phyloP scores from a whole-genome alignment of 2,113 vertebrate species.

The Dinomys branickii region DNA sequence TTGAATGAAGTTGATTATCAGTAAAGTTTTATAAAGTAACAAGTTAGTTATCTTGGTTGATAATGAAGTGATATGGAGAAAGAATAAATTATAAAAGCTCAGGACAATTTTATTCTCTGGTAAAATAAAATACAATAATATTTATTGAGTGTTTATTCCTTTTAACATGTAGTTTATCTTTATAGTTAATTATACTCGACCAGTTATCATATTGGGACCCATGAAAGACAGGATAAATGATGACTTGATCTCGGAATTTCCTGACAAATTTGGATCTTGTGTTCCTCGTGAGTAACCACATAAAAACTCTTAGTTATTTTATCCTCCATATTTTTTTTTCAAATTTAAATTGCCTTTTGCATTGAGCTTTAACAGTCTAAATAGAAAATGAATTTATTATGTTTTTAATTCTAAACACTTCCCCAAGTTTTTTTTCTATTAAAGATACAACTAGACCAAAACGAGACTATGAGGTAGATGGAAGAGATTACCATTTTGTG shows the following conservation, averaged over 20 bases:
- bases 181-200: conserved; percentile 95
- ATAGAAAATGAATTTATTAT: conserved; percentile 43
- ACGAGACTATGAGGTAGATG: conserved; percentile 97
- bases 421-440: conserved; percentile 73
- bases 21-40: conserved; percentile 23
- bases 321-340: conserved; percentile 35
- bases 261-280: conserved; percentile 98
- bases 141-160: conserved; percentile 55
- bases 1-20: conserved; percentile 11
- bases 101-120: conserved; percentile 1
- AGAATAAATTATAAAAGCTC: not conserved
- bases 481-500: conserved; percentile 97
- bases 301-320: conserved; percentile 41
- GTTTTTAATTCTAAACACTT: conserved; percentile 67
- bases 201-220: conserved; percentile 97
- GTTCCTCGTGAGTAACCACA: conserved; percentile 94
- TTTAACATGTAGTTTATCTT: conserved; percentile 69
- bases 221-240: conserved; percentile 99
- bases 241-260: conserved; percentile 98
- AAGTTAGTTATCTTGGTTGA: conserved; percentile 21
- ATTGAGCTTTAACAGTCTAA: conserved; percentile 42
- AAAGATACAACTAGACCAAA: conserved; percentile 98
- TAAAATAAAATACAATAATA: conserved; percentile 47
- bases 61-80: not conserved
- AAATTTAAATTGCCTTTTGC: conserved; percentile 42